Percentiles rank a stretch among this genome's conserved stretches.
Evolutionary conservation across 2,888 invertebrate genomes (phyloP).

Genomic region (Hoplodrina blanda): DNA sequence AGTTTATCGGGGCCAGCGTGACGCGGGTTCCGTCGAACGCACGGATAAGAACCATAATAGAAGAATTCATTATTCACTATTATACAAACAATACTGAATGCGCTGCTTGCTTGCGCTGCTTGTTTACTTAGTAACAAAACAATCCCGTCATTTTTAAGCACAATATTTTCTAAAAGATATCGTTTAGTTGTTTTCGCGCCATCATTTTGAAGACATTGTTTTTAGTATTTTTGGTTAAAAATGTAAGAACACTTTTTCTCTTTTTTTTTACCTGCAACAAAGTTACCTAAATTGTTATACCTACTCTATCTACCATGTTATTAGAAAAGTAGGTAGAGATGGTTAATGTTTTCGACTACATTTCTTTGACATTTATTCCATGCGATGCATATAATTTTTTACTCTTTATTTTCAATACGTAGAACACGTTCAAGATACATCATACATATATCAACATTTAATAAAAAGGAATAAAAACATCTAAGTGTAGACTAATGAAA

Average conservation of each 20-base stretch:
- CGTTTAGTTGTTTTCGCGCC: slow-evolving; percentile 6
- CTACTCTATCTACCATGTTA: too few species aligned
- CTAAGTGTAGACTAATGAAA: slow-evolving; percentile 9
- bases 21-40: slow-evolving; percentile 57
- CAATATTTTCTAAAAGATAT: slow-evolving; percentile 1
- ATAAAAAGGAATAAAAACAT: background rate
- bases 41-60: slow-evolving; percentile 56
- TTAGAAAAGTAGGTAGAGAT: slow-evolving; percentile 1
- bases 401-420: background rate
- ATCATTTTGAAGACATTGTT: slow-evolving; percentile 16
- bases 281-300: slow-evolving; percentile 1
- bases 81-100: slow-evolving; percentile 45
- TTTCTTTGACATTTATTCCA: background rate
- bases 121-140: slow-evolving; percentile 30
- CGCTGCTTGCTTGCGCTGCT: too few species aligned
- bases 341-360: background rate
- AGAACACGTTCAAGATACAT: too few species aligned
- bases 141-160: background rate
- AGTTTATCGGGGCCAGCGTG: slow-evolving; percentile 56
- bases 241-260: slow-evolving; percentile 2
- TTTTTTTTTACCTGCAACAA: slow-evolving; percentile 5
- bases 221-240: slow-evolving; percentile 4
- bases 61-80: slow-evolving; percentile 63
- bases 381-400: background rate
- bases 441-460: background rate